phyloP scores from a whole-genome alignment of 2,888 invertebrate species.

The Opisthograptis luteolata region DNA sequence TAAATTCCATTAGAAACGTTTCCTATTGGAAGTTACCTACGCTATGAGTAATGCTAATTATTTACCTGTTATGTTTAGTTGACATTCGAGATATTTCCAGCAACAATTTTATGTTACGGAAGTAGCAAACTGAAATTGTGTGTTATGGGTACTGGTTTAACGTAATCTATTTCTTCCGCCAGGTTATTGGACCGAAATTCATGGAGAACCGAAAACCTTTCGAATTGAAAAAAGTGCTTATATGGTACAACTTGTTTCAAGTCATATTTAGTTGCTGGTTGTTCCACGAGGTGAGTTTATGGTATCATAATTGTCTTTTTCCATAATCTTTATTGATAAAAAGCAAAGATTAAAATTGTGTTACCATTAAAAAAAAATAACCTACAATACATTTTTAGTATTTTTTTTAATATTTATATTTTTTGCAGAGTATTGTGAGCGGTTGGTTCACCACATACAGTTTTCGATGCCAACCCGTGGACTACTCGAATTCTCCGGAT shows the following conservation, averaged over 20 bases:
- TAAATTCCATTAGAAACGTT: conserved; percentile 47
- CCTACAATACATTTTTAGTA: no score
- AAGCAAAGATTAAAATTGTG: no score
- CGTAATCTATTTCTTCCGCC: conserved; percentile 39
- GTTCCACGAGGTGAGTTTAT: conserved; percentile 86
- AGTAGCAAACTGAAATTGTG: not conserved
- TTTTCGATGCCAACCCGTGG: conserved; percentile 94
- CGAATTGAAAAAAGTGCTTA: conserved; percentile 88
- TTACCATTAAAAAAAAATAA: no score
- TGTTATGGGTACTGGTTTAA: not conserved
- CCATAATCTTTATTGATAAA: no score
- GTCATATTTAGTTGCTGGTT: conserved; percentile 90
- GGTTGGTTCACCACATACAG: conserved; percentile 94
- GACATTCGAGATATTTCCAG: conserved; percentile 4
- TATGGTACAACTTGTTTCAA: conserved; percentile 94
- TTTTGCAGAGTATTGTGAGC: conserved; percentile 82
- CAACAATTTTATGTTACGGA: conserved; percentile 6
- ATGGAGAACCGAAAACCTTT: conserved; percentile 95
- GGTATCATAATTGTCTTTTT: no score
- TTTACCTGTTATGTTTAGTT: conserved; percentile 12
- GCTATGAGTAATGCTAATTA: conserved; percentile 30
- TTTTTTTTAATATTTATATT: conserved; percentile 12
- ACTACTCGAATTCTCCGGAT: conserved; percentile 89
- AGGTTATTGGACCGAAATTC: conserved; percentile 90
- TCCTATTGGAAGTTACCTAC: conserved; percentile 47